Conservation (phyloP, 1,140 invertebrate species). For the Leguminivora glycinivorella region DNA sequence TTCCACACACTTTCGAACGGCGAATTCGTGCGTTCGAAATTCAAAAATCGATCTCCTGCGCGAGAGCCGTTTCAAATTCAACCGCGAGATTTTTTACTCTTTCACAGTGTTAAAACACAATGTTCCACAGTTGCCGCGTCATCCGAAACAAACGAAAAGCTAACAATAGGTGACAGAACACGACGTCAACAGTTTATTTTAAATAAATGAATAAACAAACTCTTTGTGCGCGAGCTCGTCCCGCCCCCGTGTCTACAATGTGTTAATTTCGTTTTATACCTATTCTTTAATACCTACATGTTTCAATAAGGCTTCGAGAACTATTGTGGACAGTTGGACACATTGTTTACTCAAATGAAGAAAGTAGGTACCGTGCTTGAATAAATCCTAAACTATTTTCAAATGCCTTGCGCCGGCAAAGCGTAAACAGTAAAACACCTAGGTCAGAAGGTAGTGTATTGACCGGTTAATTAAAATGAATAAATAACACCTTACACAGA, state of each 20-base stretch:
- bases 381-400: too few species aligned
- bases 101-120: neutral
- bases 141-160: neutral
- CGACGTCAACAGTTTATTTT: conserved; percentile 14
- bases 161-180: conserved; percentile 9
- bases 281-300: neutral
- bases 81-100: neutral
- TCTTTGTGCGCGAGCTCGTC: neutral
- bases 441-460: too few species aligned
- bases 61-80: too few species aligned
- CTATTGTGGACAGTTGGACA: neutral
- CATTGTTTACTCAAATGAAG: neutral
- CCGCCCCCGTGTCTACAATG: neutral
- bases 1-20: too few species aligned
- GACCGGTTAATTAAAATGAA: too few species aligned
- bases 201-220: conserved; percentile 3
- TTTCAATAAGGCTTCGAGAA: neutral
- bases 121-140: neutral
- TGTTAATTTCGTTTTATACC: neutral
- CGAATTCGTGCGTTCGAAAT: too few species aligned
- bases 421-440: too few species aligned
- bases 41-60: too few species aligned
- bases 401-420: too few species aligned
- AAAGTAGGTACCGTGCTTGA: too few species aligned
- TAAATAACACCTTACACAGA: too few species aligned